Conservation (phyloP, 2,797 vertebrate species). For the Sebastes goodei region DNA sequence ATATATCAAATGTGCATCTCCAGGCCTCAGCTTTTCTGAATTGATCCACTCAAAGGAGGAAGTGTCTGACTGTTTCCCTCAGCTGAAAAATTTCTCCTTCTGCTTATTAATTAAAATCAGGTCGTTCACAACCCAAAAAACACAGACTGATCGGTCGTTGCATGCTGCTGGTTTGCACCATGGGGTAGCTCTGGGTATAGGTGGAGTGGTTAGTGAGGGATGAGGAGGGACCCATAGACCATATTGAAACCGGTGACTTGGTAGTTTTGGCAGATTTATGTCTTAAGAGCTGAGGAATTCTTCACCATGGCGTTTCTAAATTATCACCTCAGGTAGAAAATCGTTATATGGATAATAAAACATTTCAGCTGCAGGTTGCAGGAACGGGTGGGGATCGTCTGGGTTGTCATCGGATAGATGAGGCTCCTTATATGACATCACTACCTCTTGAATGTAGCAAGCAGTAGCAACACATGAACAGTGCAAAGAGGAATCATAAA, state of each 20-base stretch:
- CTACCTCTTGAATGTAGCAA: not conserved
- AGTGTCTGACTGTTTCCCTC: not conserved
- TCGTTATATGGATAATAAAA: not conserved
- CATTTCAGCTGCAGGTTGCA: conserved; percentile 7
- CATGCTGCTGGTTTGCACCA: not conserved
- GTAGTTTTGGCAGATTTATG: conserved; percentile 3
- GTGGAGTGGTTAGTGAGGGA: not conserved
- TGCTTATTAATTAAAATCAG: conserved; percentile 65
- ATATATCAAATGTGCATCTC: no score
- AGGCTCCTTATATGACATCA: not conserved
- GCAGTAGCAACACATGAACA: conserved; percentile 6
- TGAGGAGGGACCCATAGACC: not conserved
- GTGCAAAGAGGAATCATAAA: not conserved
- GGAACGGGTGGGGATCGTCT: not conserved
- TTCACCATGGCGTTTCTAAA: conserved; percentile 4
- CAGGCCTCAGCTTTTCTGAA: no score
- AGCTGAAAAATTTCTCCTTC: not conserved
- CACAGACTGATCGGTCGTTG: not conserved
- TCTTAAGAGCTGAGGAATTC: not conserved
- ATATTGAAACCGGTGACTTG: not conserved
- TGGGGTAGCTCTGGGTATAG: not conserved
- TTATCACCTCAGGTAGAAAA: conserved; percentile 8
- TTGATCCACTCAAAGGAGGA: no score
- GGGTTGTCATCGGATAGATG: not conserved
- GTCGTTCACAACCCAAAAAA: conserved; percentile 29